Base-by-base conservation (phyloP, 2,113 vertebrate genomes). In the Nerophis lumbriciformis region DNA sequence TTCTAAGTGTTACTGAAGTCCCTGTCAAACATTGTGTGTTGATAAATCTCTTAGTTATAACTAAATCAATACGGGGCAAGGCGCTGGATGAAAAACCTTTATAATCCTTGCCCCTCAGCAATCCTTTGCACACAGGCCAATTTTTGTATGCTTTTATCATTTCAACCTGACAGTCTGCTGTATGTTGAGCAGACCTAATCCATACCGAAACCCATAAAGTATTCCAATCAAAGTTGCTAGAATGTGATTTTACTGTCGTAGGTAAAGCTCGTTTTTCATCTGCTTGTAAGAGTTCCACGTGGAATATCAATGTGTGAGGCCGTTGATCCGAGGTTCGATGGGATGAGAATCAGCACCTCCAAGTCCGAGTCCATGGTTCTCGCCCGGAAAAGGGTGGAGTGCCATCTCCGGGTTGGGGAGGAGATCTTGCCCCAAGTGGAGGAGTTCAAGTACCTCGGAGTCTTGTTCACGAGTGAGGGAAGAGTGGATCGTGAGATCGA, bases 21-120 rank as follows among this genome's bases (percentile, higher is more conserved):
- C 76, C 81, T 88, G 85, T 87, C 87, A 88, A 86, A 85, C 78
- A 86, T 72, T 79, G 73, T 79, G 73, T 86, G 73, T 86, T 88
- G 86, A 87, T 88, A 84, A 85, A 88, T 87, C 80, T 84, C 73
- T 77, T 73, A 80, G 87, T 87, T 88, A 85, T 88, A 68, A 68
- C 71, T 69, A 72, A 82, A 88, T 84, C 85, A 87, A 87, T 86
- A 87, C 71, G 64, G 69, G 75, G 71, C 73, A 81, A 83, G 82
- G 81, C 81, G 78, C 81, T 78, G 81, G 79, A 68, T 83, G 75
- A 85, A 83, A 86, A 81, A 77, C 83, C 79, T 84, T 83, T 84
- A 84, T 87, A 84, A 87, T 88, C 82, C 82, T 83, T 75, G 83
- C 87, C 83, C 28, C 85, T 85, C 74, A 86, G 87, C 83, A 81